Evolutionary conservation across 2,113 vertebrate genomes (phyloP), one percentile per base, ranked within the genome.

Genomic region (Pteronura brasiliensis): DNA sequence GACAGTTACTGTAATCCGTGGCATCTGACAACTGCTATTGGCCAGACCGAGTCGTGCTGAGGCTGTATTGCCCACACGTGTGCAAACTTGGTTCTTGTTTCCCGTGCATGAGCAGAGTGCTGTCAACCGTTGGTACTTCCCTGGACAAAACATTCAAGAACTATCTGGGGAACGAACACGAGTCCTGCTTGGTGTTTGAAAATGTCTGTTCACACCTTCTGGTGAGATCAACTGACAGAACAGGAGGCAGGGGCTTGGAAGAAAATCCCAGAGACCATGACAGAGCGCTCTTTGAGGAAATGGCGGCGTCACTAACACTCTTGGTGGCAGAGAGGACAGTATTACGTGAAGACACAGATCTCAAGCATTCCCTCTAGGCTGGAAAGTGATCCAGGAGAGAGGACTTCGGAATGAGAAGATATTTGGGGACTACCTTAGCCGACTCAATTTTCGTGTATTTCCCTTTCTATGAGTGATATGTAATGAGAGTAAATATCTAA

Each of bases 141-240:
- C 1, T 49, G 55, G 18, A 61, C 89, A 63, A 55, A 67, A 47
- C n/a, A 55, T 11, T 81, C 25, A 81, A 42, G 63, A 63, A 76
- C 42, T 11, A 76, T 63, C 10, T 52, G 52, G 14, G 34, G 55
- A 61, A 85, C 55, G 42, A 85, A 49, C 42, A 52, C 3, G 42
- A 85, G 55, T 61, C 52, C 39, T 81, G 25, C 39, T 36, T 82
- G 39, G 36, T 81, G 74, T 80, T 29, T 61, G 63, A 71, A 81
- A 88, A 94, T 34, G 42, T 74, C 34, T 82, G 76, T 39, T 82
- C 65, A 47, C 55, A 81, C 42, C 8, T 93, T 76, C 81, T 42
- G 39, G 86, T 31, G 61, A 93, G 77, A 72, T 63, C 6, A 34
- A 11, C 20, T 34, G 18, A 17, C 34, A 81, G 52, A 72, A 82